A percentile compares a stretch with the other conserved stretches of the same genome.
These are phyloP conservation scores for Stegodyphus mimosarum DNA, from an alignment of 1,140 invertebrate genomes.

Conservation along the genomic window DNA sequence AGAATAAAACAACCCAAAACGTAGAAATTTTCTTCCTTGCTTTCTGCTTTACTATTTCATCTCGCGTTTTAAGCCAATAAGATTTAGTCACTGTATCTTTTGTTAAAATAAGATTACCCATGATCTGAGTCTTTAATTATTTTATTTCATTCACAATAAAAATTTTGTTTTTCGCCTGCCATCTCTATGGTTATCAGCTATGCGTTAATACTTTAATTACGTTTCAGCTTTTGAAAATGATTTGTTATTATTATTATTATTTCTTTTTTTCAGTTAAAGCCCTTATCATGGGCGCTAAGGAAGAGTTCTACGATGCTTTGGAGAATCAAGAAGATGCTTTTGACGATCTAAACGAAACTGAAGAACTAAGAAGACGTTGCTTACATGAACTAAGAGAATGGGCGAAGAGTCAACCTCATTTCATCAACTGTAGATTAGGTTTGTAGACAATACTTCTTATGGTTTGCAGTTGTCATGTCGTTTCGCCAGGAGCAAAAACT, in stretches of 20 bases:
- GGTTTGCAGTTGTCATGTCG: background rate
- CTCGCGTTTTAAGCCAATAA: too few species aligned
- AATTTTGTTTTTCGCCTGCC: too few species aligned
- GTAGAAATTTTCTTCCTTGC: too few species aligned
- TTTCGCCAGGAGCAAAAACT: too few species aligned
- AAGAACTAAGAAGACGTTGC: conserved; percentile 34
- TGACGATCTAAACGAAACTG: conserved; percentile 54
- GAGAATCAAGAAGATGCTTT: conserved; percentile 27
- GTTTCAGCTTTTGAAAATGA: background rate
- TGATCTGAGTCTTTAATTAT: too few species aligned
- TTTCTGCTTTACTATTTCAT: too few species aligned
- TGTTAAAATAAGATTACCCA: too few species aligned
- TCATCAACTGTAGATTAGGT: conserved; percentile 61
- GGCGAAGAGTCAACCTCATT: conserved; percentile 61
- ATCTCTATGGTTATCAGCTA: too few species aligned
- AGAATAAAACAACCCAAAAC: too few species aligned
- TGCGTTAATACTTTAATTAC: too few species aligned
- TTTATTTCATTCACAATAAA: too few species aligned
- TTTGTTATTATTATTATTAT: background rate
- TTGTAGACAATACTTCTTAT: background rate
- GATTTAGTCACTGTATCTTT: too few species aligned
- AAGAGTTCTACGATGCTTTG: conserved; percentile 44
- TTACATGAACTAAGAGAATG: conserved; percentile 53
- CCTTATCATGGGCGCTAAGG: conserved; percentile 11
- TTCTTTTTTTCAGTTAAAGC: background rate